These are phyloP conservation scores for Sebastes hubbsi DNA, from an alignment of 2,797 vertebrate genomes.

Conservation along the genomic window DNA sequence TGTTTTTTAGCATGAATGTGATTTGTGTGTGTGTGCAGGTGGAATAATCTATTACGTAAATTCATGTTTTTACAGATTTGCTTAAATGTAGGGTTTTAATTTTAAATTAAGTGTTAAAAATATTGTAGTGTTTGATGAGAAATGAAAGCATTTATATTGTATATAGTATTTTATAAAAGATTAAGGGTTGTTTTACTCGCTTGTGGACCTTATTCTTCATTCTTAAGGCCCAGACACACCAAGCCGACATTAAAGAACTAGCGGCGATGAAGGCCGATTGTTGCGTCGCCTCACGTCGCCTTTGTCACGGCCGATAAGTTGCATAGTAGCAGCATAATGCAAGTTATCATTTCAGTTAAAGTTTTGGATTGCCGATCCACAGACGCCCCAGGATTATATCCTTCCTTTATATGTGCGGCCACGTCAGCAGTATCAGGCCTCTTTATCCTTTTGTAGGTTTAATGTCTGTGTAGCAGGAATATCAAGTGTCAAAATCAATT, in stretches of 20 bases:
- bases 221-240: no score
- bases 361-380: not conserved
- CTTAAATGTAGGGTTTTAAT: not conserved
- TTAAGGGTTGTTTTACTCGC: no score
- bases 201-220: no score
- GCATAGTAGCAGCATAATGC: not conserved
- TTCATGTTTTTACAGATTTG: no score
- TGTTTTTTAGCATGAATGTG: not conserved
- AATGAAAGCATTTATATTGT: not conserved
- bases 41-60: not conserved
- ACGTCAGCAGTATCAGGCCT: not conserved
- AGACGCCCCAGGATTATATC: not conserved
- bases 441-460: not conserved
- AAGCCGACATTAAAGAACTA: no score
- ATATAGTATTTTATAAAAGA: no score
- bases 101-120: not conserved
- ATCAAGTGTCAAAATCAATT: constrained; percentile 18
- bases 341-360: not conserved
- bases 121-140: not conserved
- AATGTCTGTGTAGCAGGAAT: constrained; percentile 2
- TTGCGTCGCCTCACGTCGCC: no score
- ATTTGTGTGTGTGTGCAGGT: not conserved
- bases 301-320: no score
- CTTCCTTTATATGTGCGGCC: not conserved
- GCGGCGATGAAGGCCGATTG: no score